phyloP scores from a whole-genome alignment of 2,797 vertebrate genomes.

The Anableps anableps region DNA sequence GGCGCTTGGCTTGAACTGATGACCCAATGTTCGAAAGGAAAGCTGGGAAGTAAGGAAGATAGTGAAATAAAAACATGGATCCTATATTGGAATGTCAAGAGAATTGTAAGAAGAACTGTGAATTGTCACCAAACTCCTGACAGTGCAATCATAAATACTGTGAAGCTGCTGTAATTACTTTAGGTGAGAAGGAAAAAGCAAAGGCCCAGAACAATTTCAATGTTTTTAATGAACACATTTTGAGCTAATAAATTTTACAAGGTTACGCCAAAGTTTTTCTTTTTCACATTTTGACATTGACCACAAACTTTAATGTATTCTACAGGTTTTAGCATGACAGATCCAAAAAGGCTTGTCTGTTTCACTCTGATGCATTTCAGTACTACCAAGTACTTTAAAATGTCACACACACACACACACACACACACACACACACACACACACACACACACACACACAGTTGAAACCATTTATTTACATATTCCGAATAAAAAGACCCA shows the following conservation, averaged over 20 bases:
- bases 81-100: not conserved
- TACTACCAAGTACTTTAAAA: not conserved
- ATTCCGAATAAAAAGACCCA: too few species aligned
- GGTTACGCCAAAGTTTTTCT: not conserved
- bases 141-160: not conserved
- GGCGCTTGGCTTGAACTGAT: constrained; percentile 64
- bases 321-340: not conserved
- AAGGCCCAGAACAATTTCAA: not conserved
- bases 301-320: not conserved
- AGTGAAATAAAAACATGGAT: constrained; percentile 19
- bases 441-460: too few species aligned
- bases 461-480: too few species aligned
- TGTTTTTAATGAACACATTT: not conserved
- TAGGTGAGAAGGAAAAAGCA: not conserved
- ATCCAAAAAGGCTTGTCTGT: not conserved
- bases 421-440: too few species aligned
- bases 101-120: constrained; percentile 10
- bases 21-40: constrained; percentile 39
- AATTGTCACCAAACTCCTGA: not conserved
- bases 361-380: not conserved
- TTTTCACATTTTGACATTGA: not conserved
- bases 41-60: constrained; percentile 29
- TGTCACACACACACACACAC: too few species aligned
- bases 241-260: not conserved
- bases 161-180: not conserved